Conservation (phyloP, 1,140 invertebrate genomes). For the Zelostemma sp. region DNA sequence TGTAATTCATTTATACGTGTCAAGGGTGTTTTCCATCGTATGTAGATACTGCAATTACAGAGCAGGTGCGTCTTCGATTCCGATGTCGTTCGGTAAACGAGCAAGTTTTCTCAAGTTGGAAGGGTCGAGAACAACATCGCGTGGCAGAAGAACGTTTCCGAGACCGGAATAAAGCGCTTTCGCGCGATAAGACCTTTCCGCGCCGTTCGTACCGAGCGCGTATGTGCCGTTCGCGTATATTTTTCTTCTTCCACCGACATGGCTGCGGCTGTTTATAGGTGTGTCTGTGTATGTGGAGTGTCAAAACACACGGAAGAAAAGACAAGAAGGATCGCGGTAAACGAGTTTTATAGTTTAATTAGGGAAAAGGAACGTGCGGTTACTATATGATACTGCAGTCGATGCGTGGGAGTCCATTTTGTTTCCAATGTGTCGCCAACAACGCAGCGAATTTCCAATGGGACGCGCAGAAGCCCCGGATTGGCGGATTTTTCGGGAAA, state of each 20-base stretch:
- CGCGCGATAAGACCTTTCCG: constrained; percentile 48
- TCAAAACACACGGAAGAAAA: not conserved
- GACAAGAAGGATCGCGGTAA: not conserved
- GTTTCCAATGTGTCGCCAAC: constrained; percentile 45
- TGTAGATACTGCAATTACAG: no score
- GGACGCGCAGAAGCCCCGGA: constrained; percentile 40
- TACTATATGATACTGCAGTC: no score
- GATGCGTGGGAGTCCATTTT: constrained; percentile 3
- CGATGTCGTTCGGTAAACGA: constrained; percentile 37
- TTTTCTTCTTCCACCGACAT: no score
- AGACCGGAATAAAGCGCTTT: constrained; percentile 48
- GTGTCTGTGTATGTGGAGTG: not conserved
- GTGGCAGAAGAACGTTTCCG: constrained; percentile 51
- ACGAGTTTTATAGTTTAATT: not conserved
- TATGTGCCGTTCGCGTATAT: constrained; percentile 43
- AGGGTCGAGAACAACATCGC: constrained; percentile 49
- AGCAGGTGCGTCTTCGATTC: constrained; percentile 49
- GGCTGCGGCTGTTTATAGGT: no score
- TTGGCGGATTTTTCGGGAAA: constrained; percentile 55
- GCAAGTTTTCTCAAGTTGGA: constrained; percentile 49
- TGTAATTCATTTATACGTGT: constrained; percentile 26
- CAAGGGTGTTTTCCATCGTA: constrained; percentile 37
- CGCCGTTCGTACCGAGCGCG: constrained; percentile 49
- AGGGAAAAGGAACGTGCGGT: no score
- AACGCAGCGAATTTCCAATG: constrained; percentile 20